Evolutionary conservation across 2,113 vertebrate species (phyloP).

Genomic region (Gavia stellata): DNA sequence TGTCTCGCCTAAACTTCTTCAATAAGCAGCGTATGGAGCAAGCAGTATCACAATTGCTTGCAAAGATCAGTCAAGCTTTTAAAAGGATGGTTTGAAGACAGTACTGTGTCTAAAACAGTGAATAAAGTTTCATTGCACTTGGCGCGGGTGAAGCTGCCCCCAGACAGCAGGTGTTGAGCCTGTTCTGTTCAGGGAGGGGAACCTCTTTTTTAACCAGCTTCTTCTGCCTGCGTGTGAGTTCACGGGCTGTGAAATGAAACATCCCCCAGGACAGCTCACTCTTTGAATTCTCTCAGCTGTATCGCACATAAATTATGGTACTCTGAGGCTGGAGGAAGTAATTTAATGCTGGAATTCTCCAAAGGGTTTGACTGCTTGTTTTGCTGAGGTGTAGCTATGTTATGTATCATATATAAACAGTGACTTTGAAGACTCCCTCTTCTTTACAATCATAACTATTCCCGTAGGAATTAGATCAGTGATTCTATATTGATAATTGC

Average conservation of each 20-base stretch:
- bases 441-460: neutral
- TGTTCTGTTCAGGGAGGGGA: neutral
- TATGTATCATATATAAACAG: neutral
- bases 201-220: neutral
- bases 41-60: neutral
- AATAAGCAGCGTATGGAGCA: neutral
- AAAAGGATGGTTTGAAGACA: neutral
- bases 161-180: conserved; percentile 10
- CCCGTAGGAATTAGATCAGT: neutral
- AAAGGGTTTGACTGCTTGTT: neutral
- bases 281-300: conserved; percentile 37
- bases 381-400: neutral
- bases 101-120: neutral
- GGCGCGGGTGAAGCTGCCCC: neutral
- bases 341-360: conserved; percentile 42
- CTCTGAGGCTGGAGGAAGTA: conserved; percentile 13
- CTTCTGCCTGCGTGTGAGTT: neutral
- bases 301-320: conserved; percentile 16
- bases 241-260: conserved; percentile 27
- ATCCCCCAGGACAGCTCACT: conserved; percentile 19
- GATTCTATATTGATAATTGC: neutral
- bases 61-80: neutral
- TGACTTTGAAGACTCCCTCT: neutral
- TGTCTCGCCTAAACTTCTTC: neutral
- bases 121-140: neutral